phyloP scores from a whole-genome alignment of 1,140 invertebrate species.

The Semibalanus balanoides region DNA sequence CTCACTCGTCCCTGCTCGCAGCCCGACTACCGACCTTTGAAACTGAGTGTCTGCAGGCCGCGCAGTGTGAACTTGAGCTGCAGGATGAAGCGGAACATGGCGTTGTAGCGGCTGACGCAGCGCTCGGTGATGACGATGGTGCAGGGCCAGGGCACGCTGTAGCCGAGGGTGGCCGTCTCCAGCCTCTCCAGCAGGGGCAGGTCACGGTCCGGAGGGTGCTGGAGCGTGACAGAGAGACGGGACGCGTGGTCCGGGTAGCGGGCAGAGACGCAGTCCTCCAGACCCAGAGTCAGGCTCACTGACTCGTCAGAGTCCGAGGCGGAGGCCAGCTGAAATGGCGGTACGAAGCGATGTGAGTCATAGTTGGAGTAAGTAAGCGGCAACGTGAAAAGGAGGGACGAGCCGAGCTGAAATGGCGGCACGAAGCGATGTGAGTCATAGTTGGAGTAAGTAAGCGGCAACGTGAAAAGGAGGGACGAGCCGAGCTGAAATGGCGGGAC shows the following conservation, averaged over 20 bases:
- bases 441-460: too few relatives aligned
- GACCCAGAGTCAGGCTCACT: constrained; percentile 33
- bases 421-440: too few relatives aligned
- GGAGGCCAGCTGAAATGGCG: neutral
- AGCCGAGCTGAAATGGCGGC: too few relatives aligned
- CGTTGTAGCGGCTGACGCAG: neutral
- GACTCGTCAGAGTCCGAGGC: constrained; percentile 33
- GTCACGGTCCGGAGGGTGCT: too few relatives aligned
- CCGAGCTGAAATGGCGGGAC: too few relatives aligned
- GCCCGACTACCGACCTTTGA: neutral
- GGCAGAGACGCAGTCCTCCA: constrained; percentile 38
- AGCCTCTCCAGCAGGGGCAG: neutral
- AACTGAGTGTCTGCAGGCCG: neutral
- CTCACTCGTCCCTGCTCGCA: too few relatives aligned
- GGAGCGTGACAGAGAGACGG: constrained; percentile 24
- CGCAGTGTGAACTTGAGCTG: neutral
- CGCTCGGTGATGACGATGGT: neutral
- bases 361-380: too few relatives aligned
- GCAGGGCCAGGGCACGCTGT: neutral
- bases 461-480: too few relatives aligned
- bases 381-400: too few relatives aligned
- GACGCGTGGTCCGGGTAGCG: constrained; percentile 32
- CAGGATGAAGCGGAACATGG: neutral
- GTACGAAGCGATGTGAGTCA: too few relatives aligned
- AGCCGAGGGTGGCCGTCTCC: neutral